Base-by-base conservation (phyloP, 2,888 invertebrate genomes). In the Caenorhabditis virilis region DNA sequence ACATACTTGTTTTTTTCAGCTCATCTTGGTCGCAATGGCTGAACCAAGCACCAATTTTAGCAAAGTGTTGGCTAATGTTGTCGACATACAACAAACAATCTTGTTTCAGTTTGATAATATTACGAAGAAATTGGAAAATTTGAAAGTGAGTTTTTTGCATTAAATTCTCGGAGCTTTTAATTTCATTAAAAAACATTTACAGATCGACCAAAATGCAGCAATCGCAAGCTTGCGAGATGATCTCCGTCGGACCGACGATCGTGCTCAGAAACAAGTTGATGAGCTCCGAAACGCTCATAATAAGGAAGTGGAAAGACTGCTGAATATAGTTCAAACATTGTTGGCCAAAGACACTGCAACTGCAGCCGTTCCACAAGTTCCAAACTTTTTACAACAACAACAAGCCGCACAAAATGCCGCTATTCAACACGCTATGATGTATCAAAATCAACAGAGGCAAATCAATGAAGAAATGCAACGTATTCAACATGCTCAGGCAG, bases 21-120 rank as follows among this genome's bases (percentile, higher is more conserved):
- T n/a, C n/a, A n/a, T n/a, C n/a, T n/a, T n/a, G 42, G 7, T 36
- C n/a, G 27, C 11, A 4, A 45, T 45, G 43, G 16, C 26, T 16
- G 27, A 45, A 25, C 7, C 23, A 5, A 45, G n/a, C n/a, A 6
- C 42, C 55, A 57, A 45, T 30, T 30, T 76, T 15, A 56, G 54
- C 33, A 60, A 65, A 26, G 62, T 76, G 15, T 49, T 76, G 16
- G 51, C 65, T 11, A 60, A 65, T 41, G 64, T 76, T 23, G 72
- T 73, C 30, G 73, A 76, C 30, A 65, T 66, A 3, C 75, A 76
- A 47, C 63, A 72, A 39, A 49, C 53, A 6, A 46, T 69, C 39
- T 52, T 63, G 1, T 25, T 38, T 13, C 61, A 69, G 33, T 69
- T 69, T 41, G 41, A 63, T 4, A 27, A 48, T 4, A 50, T 75